Evolutionary conservation across 2,888 invertebrate species (phyloP).

Genomic region (Eulithis prunata): DNA sequence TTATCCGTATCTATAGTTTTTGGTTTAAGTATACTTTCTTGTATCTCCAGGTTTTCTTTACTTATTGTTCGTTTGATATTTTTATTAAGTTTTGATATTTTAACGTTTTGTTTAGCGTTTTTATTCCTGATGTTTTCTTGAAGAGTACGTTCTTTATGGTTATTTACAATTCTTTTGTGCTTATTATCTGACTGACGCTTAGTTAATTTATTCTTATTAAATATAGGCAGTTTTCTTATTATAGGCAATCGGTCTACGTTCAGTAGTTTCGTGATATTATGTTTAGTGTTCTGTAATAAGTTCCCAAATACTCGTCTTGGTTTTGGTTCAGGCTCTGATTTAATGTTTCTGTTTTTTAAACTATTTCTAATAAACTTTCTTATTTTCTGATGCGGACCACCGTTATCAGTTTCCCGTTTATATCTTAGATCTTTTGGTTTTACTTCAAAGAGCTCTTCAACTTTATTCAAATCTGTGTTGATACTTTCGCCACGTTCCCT

Average conservation of each 20-base stretch:
- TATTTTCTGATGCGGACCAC: conserved; percentile 34
- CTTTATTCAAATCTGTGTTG: conserved; percentile 57
- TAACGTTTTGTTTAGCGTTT: conserved; percentile 32
- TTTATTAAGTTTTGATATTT: conserved; percentile 28
- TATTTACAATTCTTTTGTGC: conserved; percentile 8
- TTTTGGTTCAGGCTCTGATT: conserved; percentile 43
- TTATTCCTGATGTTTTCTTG: conserved; percentile 19
- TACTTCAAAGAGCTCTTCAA: conserved; percentile 48
- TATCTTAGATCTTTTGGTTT: conserved; percentile 41
- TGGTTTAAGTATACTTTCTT: background rate
- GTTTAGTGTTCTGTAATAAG: conserved; percentile 43
- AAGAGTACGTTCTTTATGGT: conserved; percentile 12
- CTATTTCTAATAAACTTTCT: conserved; percentile 44
- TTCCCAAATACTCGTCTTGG: conserved; percentile 47
- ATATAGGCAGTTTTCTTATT: conserved; percentile 32
- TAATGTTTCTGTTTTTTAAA: conserved; percentile 35
- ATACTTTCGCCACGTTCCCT: conserved; percentile 52
- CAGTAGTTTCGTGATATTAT: conserved; percentile 37
- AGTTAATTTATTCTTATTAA: conserved; percentile 26
- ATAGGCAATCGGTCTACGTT: conserved; percentile 36
- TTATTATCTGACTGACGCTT: conserved; percentile 24
- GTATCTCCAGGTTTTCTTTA: conserved; percentile 10
- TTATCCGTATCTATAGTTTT: conserved; percentile 1
- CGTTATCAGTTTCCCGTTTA: conserved; percentile 52
- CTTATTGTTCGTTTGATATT: conserved; percentile 22